Percentiles rank a stretch among this genome's conserved stretches.
Conservation (phyloP, 2,888 invertebrate genomes). For the Muscina levida region DNA sequence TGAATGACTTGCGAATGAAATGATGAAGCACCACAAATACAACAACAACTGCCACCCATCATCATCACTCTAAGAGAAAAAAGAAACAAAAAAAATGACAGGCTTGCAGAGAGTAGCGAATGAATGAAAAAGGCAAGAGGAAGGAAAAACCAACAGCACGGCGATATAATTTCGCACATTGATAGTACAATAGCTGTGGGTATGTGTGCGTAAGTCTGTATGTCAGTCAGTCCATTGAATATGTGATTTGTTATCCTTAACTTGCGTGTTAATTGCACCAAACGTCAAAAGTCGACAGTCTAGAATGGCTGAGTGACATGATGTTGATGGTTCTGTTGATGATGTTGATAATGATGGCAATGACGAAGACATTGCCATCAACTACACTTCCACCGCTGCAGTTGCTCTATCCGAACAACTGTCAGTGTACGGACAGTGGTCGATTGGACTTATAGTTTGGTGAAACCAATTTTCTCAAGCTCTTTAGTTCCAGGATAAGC, state of each 20-base stretch:
- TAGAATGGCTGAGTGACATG: conserved; percentile 68
- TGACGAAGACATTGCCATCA: conserved; percentile 58
- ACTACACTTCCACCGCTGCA: conserved; percentile 60
- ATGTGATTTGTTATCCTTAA: conserved; percentile 67
- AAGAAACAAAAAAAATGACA: conserved; percentile 50
- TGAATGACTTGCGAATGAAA: conserved; percentile 72
- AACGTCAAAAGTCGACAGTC: conserved; percentile 77
- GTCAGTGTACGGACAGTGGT: too few relatives aligned
- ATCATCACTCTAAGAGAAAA: conserved; percentile 49
- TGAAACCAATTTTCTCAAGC: too few relatives aligned
- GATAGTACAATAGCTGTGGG: conserved; percentile 28
- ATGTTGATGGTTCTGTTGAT: conserved; percentile 67
- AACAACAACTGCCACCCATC: conserved; percentile 58
- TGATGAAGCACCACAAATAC: conserved; percentile 60
- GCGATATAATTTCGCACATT: conserved; percentile 42
- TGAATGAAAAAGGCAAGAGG: conserved; percentile 30
- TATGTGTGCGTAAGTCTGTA: conserved; percentile 13
- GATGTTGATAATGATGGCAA: conserved; percentile 65
- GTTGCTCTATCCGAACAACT: conserved; percentile 39
- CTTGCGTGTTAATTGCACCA: conserved; percentile 77
- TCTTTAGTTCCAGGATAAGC: too few relatives aligned
- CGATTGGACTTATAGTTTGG: too few relatives aligned
- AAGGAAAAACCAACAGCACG: conserved; percentile 39
- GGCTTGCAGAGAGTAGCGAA: conserved; percentile 33
- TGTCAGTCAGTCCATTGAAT: conserved; percentile 48